Conservation (phyloP, 2,888 invertebrate species). For the Adineta ricciae region DNA sequence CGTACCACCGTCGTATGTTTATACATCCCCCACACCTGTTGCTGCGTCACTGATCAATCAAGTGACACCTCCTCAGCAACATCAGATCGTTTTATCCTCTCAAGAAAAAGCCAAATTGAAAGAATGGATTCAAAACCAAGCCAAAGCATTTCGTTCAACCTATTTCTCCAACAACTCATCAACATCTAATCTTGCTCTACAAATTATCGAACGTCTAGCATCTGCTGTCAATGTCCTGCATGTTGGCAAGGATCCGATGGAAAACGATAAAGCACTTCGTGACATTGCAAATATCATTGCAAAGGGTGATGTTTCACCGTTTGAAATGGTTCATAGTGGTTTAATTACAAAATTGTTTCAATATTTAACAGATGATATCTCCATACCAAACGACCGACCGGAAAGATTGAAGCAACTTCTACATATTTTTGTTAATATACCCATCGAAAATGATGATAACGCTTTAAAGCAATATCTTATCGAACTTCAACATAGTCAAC, state of each 20-base stretch:
- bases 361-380: conserved; percentile 62
- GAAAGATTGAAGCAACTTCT: conserved; percentile 71
- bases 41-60: neutral
- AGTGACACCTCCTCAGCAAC: neutral
- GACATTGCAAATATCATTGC: conserved; percentile 59
- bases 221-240: neutral
- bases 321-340: conserved; percentile 94
- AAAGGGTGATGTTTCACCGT: conserved; percentile 83
- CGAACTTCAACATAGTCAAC: neutral
- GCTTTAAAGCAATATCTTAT: neutral
- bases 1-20: neutral
- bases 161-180: conserved; percentile 52
- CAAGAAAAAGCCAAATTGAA: neutral
- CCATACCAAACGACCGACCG: neutral
- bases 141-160: conserved; percentile 16
- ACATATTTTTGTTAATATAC: conserved; percentile 66
- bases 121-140: conserved; percentile 28
- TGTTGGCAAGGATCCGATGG: conserved; percentile 28
- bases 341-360: conserved; percentile 75
- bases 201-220: conserved; percentile 20
- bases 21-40: neutral
- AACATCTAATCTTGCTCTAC: conserved; percentile 67
- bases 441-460: neutral
- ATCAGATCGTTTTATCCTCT: neutral
- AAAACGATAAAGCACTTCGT: conserved; percentile 40